These are phyloP conservation scores for Oreamnos americanus DNA, from an alignment of 2,113 vertebrate genomes.

Conservation along the genomic window DNA sequence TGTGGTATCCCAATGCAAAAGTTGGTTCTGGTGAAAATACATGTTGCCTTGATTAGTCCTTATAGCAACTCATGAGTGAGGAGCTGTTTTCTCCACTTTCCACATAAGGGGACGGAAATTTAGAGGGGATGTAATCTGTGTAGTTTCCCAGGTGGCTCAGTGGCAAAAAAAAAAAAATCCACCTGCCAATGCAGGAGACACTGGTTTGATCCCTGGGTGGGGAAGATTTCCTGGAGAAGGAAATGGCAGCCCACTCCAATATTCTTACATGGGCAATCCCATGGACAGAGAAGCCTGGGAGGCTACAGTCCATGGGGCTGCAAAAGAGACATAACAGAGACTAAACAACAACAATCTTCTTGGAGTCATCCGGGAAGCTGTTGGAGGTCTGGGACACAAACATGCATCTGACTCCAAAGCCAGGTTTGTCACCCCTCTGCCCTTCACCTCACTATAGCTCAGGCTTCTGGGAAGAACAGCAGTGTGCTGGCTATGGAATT, in stretches of 20 bases:
- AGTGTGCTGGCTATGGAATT: background rate
- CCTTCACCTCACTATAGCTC: accelerated
- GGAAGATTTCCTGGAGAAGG: background rate
- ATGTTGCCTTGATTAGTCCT: background rate
- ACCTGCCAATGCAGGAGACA: background rate
- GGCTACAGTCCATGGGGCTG: background rate
- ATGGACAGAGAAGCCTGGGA: background rate
- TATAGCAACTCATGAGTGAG: background rate
- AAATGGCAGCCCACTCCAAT: background rate
- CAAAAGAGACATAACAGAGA: background rate
- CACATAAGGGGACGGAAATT: background rate
- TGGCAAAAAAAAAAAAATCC: background rate
- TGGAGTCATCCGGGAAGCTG: background rate
- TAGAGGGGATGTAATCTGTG: background rate
- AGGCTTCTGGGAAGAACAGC: background rate
- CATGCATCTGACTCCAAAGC: background rate
- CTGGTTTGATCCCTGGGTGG: background rate
- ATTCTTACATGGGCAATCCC: background rate
- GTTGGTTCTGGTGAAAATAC: background rate
- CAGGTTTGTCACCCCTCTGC: background rate
- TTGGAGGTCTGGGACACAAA: background rate
- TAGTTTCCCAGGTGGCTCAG: background rate
- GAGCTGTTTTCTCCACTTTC: background rate
- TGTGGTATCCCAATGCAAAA: background rate
- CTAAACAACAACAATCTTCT: background rate